Evolutionary conservation across 1,140 invertebrate species (phyloP).

Genomic region (Tetragnatha versicolor): DNA sequence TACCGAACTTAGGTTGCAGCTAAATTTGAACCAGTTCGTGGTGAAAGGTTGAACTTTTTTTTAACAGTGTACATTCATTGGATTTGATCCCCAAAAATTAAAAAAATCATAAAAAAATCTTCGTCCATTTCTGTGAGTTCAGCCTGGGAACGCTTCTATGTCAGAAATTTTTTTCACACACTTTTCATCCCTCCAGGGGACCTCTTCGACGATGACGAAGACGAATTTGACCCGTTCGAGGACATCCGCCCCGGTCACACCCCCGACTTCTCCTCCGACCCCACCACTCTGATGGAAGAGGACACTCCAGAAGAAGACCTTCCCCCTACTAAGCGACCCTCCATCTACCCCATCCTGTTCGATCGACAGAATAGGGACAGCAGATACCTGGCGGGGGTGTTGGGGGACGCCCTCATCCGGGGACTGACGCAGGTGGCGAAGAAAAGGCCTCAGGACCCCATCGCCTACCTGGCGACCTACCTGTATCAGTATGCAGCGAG

Average conservation of each 20-base stretch:
- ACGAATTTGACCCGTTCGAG: slow-evolving; percentile 7
- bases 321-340: not conserved
- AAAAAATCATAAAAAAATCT: too few species aligned
- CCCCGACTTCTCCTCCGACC: slow-evolving; percentile 6
- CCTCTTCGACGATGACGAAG: slow-evolving; percentile 15
- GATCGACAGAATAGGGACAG: slow-evolving; percentile 46
- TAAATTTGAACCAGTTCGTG: too few species aligned
- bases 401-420: slow-evolving; percentile 85
- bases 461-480: slow-evolving; percentile 81
- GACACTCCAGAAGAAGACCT: not conserved
- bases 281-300: not conserved
- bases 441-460: slow-evolving; percentile 79
- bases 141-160: too few species aligned
- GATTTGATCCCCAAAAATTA: too few species aligned
- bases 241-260: slow-evolving; percentile 10
- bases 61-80: too few species aligned
- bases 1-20: too few species aligned
- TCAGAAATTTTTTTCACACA: too few species aligned
- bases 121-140: too few species aligned
- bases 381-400: slow-evolving; percentile 64
- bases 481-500: slow-evolving; percentile 71
- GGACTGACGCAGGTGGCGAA: slow-evolving; percentile 84
- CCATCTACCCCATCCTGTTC: slow-evolving; percentile 43
- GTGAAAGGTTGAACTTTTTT: too few species aligned
- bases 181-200: not conserved